A percentile compares a stretch with the other conserved stretches of the same genome.
phyloP scores from a whole-genome alignment of 2,797 vertebrate species.

The Micrastur ruficollis region DNA sequence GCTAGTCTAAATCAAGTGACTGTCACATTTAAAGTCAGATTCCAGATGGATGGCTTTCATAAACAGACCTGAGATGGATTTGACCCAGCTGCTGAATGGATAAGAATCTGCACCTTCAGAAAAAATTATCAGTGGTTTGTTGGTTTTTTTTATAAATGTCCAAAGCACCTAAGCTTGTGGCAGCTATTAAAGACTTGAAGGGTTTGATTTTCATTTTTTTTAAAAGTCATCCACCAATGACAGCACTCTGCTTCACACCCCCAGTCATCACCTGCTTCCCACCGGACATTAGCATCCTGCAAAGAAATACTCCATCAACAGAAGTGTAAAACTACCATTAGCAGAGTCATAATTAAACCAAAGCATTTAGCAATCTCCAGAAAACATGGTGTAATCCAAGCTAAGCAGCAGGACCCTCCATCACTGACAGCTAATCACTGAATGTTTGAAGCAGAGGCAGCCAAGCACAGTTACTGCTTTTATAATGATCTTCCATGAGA shows the following conservation, averaged over 20 bases:
- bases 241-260: not conserved
- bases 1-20: not conserved
- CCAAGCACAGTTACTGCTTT: not conserved
- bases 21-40: not conserved
- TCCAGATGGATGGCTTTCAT: not conserved
- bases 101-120: not conserved
- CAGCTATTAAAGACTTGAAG: not conserved
- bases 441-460: not conserved
- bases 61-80: not conserved
- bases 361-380: not conserved
- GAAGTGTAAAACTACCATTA: not conserved
- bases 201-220: not conserved
- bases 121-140: not conserved
- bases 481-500: not conserved
- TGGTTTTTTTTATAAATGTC: not conserved
- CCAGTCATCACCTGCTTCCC: not conserved
- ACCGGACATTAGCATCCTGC: fast-evolving
- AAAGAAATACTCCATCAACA: not conserved
- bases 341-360: not conserved
- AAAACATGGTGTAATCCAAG: not conserved
- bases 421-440: not conserved
- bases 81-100: not conserved
- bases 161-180: not conserved
- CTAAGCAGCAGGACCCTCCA: not conserved
- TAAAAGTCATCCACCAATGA: not conserved